Conservation (phyloP, 2,888 invertebrate genomes). For the Raillietiella orientalis region DNA sequence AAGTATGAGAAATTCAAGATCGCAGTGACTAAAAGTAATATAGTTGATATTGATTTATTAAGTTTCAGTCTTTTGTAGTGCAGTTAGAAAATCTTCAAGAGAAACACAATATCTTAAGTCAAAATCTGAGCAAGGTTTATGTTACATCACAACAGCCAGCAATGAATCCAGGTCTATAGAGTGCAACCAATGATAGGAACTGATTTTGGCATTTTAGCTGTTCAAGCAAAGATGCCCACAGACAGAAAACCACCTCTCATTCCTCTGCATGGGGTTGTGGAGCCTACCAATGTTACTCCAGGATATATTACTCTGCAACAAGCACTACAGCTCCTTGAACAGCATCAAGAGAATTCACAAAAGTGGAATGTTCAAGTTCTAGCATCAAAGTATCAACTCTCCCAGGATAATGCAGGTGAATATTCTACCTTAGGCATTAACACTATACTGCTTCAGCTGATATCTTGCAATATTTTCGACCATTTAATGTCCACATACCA, state of each 20-base stretch:
- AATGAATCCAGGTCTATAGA: too few relatives aligned
- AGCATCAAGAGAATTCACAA: constrained; percentile 25
- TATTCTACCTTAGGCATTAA: too few relatives aligned
- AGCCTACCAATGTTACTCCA: constrained; percentile 22
- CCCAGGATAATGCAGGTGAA: constrained; percentile 22
- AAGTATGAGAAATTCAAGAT: too few relatives aligned
- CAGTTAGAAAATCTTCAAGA: constrained; percentile 19
- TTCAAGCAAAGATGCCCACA: too few relatives aligned
- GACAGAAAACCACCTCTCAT: constrained; percentile 17
- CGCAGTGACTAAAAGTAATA: too few relatives aligned
- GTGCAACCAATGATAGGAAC: too few relatives aligned
- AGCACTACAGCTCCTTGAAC: constrained; percentile 26
- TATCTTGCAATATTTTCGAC: constrained; percentile 27
- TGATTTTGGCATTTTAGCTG: too few relatives aligned
- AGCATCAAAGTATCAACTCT: constrained; percentile 31
- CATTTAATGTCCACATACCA: constrained; percentile 29
- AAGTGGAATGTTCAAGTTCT: constrained; percentile 22
- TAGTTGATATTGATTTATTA: too few relatives aligned
- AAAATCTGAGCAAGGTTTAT: constrained; percentile 31
- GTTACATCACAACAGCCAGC: constrained; percentile 24
- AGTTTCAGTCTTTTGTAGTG: too few relatives aligned
- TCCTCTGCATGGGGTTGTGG: constrained; percentile 30
- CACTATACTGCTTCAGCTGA: too few relatives aligned
- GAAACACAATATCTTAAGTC: constrained; percentile 26
- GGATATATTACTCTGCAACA: constrained; percentile 31